These are phyloP conservation scores for Crotalus helleri DNA, from an alignment of 2,113 vertebrate genomes.

Conservation along the genomic window DNA sequence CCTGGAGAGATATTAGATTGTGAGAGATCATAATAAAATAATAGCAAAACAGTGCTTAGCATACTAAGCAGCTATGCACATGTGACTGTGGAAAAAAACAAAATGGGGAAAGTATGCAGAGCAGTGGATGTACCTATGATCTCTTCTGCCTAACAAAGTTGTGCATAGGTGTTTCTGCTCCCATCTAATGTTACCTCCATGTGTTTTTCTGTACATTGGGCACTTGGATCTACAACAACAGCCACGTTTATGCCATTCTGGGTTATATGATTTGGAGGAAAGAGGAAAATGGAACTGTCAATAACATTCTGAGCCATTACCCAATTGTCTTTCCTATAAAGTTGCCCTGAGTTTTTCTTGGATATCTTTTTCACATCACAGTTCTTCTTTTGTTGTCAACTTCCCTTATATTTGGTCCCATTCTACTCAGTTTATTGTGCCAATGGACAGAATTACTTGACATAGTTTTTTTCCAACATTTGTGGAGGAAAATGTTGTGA, in stretches of 20 bases:
- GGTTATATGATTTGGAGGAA: neutral
- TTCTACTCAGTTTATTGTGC: neutral
- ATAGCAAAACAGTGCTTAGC: slow-evolving; percentile 9
- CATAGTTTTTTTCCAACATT: neutral
- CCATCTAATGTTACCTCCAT: neutral
- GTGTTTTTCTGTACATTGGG: neutral
- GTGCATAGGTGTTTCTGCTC: neutral
- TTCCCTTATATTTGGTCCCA: neutral
- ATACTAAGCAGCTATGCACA: slow-evolving; percentile 4
- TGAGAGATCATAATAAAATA: slow-evolving; percentile 16
- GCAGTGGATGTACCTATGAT: neutral
- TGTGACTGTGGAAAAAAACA: neutral
- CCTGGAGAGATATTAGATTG: slow-evolving; percentile 3
- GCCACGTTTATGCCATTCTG: neutral
- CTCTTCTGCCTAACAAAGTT: neutral
- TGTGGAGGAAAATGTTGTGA: neutral
- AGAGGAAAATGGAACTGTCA: neutral
- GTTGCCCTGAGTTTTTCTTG: neutral
- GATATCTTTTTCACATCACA: neutral
- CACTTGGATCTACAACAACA: neutral
- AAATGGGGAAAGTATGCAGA: neutral
- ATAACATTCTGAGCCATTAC: neutral
- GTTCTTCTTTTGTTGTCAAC: neutral
- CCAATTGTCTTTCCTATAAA: neutral
- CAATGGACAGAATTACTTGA: neutral